phyloP scores from a whole-genome alignment of 1,140 invertebrate species.

The Dendrolimus kikuchii region DNA sequence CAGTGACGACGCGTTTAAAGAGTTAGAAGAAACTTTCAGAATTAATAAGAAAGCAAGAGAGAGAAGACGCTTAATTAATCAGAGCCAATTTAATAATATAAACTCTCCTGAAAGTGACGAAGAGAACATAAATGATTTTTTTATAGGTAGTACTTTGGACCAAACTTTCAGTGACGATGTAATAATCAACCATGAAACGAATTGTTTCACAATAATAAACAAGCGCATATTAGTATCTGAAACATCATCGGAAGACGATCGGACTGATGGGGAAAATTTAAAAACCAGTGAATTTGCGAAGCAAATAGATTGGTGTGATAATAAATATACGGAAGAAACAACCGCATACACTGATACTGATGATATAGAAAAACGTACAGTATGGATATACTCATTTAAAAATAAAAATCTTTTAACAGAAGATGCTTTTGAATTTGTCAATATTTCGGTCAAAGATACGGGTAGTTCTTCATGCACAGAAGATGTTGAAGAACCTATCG shows the following conservation, averaged over 20 bases:
- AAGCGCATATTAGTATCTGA: slow-evolving; percentile 23
- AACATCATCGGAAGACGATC: slow-evolving; percentile 25
- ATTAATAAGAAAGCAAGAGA: slow-evolving; percentile 23
- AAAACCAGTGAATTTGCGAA: slow-evolving; percentile 6
- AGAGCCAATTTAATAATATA: neutral
- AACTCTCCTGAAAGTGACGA: neutral
- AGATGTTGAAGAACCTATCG: slow-evolving; percentile 17
- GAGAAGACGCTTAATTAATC: slow-evolving; percentile 14
- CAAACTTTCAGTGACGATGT: slow-evolving; percentile 4
- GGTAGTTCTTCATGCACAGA: slow-evolving; percentile 26
- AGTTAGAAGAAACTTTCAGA: slow-evolving; percentile 17
- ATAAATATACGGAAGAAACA: slow-evolving; percentile 19
- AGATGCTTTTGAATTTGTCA: slow-evolving; percentile 23
- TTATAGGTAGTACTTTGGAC: neutral
- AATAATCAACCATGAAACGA: slow-evolving; percentile 17
- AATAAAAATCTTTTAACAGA: slow-evolving; percentile 35
- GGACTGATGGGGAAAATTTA: slow-evolving; percentile 15
- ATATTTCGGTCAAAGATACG: slow-evolving; percentile 24
- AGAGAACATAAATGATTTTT: neutral
- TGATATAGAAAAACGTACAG: slow-evolving; percentile 27
- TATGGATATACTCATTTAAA: slow-evolving; percentile 50
- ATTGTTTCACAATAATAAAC: slow-evolving; percentile 36
- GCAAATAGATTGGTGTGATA: slow-evolving; percentile 12
- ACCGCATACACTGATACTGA: slow-evolving; percentile 13
- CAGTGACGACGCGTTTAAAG: slow-evolving; percentile 10